Base-by-base conservation (phyloP, 2,888 invertebrate genomes). In the Caenorhabditis sulstoni region DNA sequence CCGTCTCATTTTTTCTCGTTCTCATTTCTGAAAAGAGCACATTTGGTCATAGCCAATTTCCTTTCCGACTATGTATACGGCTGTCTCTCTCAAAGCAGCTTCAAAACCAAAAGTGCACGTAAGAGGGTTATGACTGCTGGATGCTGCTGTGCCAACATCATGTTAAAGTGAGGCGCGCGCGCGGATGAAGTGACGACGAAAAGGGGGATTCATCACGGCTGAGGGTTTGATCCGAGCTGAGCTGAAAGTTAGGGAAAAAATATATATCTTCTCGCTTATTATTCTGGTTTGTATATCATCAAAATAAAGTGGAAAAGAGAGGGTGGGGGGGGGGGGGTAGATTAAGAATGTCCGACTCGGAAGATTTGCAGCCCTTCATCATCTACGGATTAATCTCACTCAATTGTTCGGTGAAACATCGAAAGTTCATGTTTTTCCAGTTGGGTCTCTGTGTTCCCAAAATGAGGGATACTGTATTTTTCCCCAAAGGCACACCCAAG, bases 281-380 rank as follows among this genome's bases (percentile, higher is more conserved):
- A 58, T 70, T 20, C 29, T 52, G 41, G 35, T 44, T 18, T 29
- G 50, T 59, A 58, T 41, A 68, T 68, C 23, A 44, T 59, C 18
- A 41, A 49, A 58, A 67, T 39, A 57, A 49, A 44, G 8, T 53
- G n/a, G 12, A 23, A 14, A 29, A 29, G 7, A 7, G n/a, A n/a
- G n/a, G 7, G 7, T 5, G 29, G 29, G 29, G 29, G 29, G 29
- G 39, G 16, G 14, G 16, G 8, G 39, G 20, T 11, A 23, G 52
- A 70, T 70, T 61, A 45, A 29, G 37, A 70, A 61, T 70, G 47
- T 44, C 49, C 61, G 52, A 22, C 41, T 61, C n/a, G 16, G 70
- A 70, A 70, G 70, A 70, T 61, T 53, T 52, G 53, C 45, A 49
- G 16, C 59, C 35, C n/a, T 52, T 55, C 67, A 67, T 67, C 67